These are phyloP conservation scores for Leptoclinus maculatus DNA, from an alignment of 2,797 vertebrate genomes.

Conservation along the genomic window DNA sequence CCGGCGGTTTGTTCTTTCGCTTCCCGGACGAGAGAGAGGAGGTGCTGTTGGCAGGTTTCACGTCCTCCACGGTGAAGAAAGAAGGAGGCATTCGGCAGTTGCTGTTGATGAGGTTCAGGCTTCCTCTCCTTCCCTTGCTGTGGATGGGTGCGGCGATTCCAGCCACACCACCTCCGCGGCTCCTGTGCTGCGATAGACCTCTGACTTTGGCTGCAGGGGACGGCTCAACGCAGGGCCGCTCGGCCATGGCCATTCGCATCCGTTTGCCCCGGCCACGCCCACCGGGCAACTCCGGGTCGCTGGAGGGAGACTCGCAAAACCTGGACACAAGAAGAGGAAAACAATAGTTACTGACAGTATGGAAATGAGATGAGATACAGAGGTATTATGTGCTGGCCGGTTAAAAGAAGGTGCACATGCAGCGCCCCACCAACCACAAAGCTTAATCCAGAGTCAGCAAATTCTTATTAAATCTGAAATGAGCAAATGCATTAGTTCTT, in stretches of 20 bases:
- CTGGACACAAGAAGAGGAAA: constrained; percentile 72
- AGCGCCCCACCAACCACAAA: background rate
- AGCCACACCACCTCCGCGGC: constrained; percentile 84
- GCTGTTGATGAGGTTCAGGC: constrained; percentile 92
- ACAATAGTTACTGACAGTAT: background rate
- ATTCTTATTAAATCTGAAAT: too few species aligned
- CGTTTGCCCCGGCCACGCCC: constrained; percentile 95
- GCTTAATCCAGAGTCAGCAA: too few species aligned
- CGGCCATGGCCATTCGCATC: constrained; percentile 88
- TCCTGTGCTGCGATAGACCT: constrained; percentile 93
- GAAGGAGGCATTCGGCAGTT: constrained; percentile 89
- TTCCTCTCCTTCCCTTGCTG: constrained; percentile 93
- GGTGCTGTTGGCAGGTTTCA: constrained; percentile 87
- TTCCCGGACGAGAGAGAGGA: constrained; percentile 87
- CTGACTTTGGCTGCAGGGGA: constrained; percentile 88
- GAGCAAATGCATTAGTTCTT: background rate
- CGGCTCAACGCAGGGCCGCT: constrained; percentile 86
- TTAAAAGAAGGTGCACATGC: too few species aligned
- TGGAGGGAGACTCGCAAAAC: constrained; percentile 97
- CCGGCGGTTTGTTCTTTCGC: constrained; percentile 92
- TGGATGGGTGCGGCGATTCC: constrained; percentile 83
- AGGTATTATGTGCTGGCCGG: too few species aligned
- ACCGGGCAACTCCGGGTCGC: constrained; percentile 94
- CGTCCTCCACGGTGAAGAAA: constrained; percentile 92
- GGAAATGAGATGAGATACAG: background rate